Evolutionary conservation across 2,888 invertebrate genomes (phyloP).

Genomic region (Eutolmus rufibarbis): DNA sequence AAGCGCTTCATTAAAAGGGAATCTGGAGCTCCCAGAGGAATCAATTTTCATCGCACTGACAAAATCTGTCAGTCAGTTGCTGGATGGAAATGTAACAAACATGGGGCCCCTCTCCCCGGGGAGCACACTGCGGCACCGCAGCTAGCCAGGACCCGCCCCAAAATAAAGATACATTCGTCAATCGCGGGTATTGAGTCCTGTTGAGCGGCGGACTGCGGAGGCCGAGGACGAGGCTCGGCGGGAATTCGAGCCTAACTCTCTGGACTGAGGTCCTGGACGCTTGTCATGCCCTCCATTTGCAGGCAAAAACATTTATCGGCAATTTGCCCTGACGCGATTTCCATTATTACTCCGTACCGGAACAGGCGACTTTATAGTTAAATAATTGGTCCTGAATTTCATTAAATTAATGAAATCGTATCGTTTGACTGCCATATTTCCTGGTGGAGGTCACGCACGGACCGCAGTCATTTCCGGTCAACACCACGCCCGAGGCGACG

Average conservation of each 20-base stretch:
- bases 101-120: not conserved
- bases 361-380: not conserved
- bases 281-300: not conserved
- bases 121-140: not conserved
- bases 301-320: not conserved
- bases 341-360: not conserved
- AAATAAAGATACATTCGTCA: not conserved
- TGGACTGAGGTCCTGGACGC: not conserved
- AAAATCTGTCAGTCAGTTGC: constrained; percentile 21
- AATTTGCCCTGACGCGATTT: constrained; percentile 1
- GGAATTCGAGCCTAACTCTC: not conserved
- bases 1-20: constrained; percentile 26
- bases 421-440: constrained; percentile 2
- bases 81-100: not conserved
- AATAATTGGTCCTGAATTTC: not conserved
- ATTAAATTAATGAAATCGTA: constrained; percentile 13
- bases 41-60: constrained; percentile 33
- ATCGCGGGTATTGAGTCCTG: not conserved
- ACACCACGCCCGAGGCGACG: not conserved
- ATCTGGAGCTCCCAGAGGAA: constrained; percentile 18
- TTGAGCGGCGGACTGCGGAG: not conserved
- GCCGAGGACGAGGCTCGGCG: not conserved
- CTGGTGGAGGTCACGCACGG: not conserved
- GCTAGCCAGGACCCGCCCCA: not conserved
- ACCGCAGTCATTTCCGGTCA: not conserved